Base-by-base conservation (phyloP, 2,797 vertebrate genomes). In the Falco rusticolus region DNA sequence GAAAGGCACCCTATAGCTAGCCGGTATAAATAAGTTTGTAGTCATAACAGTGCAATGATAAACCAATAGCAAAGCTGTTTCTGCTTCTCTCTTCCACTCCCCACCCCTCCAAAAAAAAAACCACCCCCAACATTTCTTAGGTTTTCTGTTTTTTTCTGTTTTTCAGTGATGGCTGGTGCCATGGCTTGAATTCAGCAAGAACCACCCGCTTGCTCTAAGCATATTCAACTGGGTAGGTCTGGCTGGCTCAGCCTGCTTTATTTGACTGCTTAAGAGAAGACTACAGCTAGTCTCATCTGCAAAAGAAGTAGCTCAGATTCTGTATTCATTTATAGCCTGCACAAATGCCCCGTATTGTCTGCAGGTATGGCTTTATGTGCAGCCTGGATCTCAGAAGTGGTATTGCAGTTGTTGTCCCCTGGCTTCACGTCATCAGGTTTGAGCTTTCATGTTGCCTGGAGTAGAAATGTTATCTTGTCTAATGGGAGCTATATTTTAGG, bases 391-490 rank as follows among this genome's bases (percentile, higher is more conserved):
- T 70, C 79, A 54, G 69, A 87, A 80, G 15, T 51, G 57, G 11
- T 54, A 33, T 45, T 54, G 41, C 33, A 31, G 77, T 82, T 65
- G 48, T 50, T 91, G 69, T 87, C 89, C 76, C 53, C 47, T 72
- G 39, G 47, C 56, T 93, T 68, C 31, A 37, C 13, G 3, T 57
- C 54, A 43, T 80, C 48, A 45, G 26, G 76, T 81, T 88, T 79
- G 83, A 65, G 24, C 16, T 93, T 89, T 56, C 57, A 29, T 93
- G 60, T 43, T 89, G 26, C 57, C 59, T 80, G 90, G 13, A 93
- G 76, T 5, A 61, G 60, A 87, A 91, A 87, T 71, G 43, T 66
- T 91, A 51, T 74, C 48, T 65, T 64, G 93, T 56, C 56, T 92
- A 64, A 87, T 59, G 37, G 64, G 59, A 94, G 11, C 45, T 88